A percentile compares a stretch with the other conserved stretches of the same genome.
These are phyloP conservation scores for Poecilia velifera DNA, from an alignment of 2,797 vertebrate genomes.

Conservation along the genomic window DNA sequence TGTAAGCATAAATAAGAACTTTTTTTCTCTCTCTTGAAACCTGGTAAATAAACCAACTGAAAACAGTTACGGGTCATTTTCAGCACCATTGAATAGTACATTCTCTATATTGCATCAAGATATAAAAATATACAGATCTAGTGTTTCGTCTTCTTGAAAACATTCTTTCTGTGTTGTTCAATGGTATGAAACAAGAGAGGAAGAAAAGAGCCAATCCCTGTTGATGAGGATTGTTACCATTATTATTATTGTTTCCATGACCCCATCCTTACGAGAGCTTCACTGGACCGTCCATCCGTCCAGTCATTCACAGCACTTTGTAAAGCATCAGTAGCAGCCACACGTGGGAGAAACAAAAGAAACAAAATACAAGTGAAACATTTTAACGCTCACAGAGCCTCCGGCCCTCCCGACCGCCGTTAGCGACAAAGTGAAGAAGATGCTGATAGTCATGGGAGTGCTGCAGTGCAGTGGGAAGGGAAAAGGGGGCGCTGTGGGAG, in stretches of 20 bases:
- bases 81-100: constrained; percentile 87
- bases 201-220: constrained; percentile 70
- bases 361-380: constrained; percentile 47
- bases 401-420: constrained; percentile 41
- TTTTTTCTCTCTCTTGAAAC: constrained; percentile 78
- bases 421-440: constrained; percentile 22
- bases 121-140: constrained; percentile 88
- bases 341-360: constrained; percentile 61
- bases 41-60: constrained; percentile 80
- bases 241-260: constrained; percentile 42
- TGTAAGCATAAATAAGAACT: constrained; percentile 82
- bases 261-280: constrained; percentile 41
- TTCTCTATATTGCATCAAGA: constrained; percentile 86
- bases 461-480: constrained; percentile 28
- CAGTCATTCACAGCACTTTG: constrained; percentile 80
- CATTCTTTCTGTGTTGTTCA: constrained; percentile 84
- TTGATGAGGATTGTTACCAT: constrained; percentile 41
- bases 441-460: constrained; percentile 48
- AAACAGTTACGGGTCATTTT: constrained; percentile 84
- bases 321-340: constrained; percentile 81
- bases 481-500: constrained; percentile 1
- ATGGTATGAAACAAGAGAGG: constrained; percentile 82
- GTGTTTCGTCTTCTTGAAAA: constrained; percentile 76
- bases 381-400: constrained; percentile 61
- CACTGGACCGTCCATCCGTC: constrained; percentile 49